Percentiles rank a stretch among this genome's conserved stretches.
Conservation (phyloP, 1,140 invertebrate genomes). For the Euschistus heros region DNA sequence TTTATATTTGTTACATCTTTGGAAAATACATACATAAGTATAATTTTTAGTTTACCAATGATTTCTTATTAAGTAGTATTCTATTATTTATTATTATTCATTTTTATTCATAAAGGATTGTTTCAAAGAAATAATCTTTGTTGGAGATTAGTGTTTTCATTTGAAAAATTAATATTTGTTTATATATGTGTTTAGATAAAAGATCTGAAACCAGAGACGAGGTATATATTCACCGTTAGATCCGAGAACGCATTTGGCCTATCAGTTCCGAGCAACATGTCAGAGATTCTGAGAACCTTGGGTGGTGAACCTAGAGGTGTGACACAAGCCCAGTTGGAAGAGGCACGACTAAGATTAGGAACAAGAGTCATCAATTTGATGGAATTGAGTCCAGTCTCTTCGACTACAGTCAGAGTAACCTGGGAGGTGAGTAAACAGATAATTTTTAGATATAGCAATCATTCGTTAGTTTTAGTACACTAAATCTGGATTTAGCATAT, state of each 20-base stretch:
- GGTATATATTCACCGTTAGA: slow-evolving; percentile 76
- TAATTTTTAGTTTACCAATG: too few relatives aligned
- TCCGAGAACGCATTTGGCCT: slow-evolving; percentile 76
- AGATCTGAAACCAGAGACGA: slow-evolving; percentile 65
- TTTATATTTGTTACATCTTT: too few relatives aligned
- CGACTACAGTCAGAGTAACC: slow-evolving; percentile 67
- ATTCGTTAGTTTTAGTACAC: too few relatives aligned
- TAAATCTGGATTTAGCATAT: too few relatives aligned
- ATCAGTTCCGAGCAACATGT: slow-evolving; percentile 48
- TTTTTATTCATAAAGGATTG: too few relatives aligned
- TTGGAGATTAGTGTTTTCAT: background rate
- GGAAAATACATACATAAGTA: too few relatives aligned
- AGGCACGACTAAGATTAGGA: slow-evolving; percentile 62
- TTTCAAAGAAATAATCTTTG: too few relatives aligned
- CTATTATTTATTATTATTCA: background rate
- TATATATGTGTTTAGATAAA: slow-evolving; percentile 37
- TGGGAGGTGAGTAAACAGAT: slow-evolving; percentile 44
- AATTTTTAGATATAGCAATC: background rate
- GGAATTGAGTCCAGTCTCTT: slow-evolving; percentile 66
- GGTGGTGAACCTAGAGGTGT: slow-evolving; percentile 51
- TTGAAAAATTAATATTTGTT: background rate
- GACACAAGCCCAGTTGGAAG: slow-evolving; percentile 63
- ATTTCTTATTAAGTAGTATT: too few relatives aligned
- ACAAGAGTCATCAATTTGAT: slow-evolving; percentile 70
- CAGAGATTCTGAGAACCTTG: slow-evolving; percentile 54